phyloP scores from a whole-genome alignment of 2,888 invertebrate genomes.

The Ashinkailepas kermadecensis region DNA sequence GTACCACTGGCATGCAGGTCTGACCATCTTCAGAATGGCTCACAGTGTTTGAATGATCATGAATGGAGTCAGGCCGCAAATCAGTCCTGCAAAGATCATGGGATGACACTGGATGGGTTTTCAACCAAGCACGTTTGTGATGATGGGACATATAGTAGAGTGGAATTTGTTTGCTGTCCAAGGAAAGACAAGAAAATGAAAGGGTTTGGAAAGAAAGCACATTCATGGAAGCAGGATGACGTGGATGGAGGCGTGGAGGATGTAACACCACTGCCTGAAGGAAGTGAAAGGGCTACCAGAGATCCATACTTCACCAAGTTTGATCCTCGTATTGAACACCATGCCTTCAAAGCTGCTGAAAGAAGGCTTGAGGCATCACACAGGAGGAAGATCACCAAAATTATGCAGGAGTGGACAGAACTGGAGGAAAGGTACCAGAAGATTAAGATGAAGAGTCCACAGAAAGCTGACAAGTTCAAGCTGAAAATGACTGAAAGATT shows the following conservation, averaged over 20 bases:
- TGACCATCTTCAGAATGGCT: conserved; percentile 96
- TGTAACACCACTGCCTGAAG: background rate
- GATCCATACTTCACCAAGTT: conserved; percentile 94
- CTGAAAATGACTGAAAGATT: conserved; percentile 82
- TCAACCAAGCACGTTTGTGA: conserved; percentile 97
- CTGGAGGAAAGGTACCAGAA: conserved; percentile 93
- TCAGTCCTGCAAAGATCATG: conserved; percentile 74
- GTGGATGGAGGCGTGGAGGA: background rate
- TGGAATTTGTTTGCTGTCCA: conserved; percentile 98
- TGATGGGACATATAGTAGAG: conserved; percentile 92
- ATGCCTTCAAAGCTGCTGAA: conserved; percentile 86
- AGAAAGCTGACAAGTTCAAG: conserved; percentile 90
- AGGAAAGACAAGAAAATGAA: conserved; percentile 38
- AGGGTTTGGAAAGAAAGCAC: background rate
- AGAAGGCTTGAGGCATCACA: conserved; percentile 89
- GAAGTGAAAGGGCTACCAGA: conserved; percentile 44
- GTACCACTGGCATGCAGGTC: conserved; percentile 98
- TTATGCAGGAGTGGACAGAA: conserved; percentile 99
- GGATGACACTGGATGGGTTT: conserved; percentile 83
- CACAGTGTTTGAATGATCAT: conserved; percentile 87
- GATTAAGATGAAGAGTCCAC: conserved; percentile 83
- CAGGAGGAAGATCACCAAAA: conserved; percentile 77
- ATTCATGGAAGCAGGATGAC: no score
- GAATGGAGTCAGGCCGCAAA: conserved; percentile 92
- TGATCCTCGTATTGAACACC: conserved; percentile 90